These are phyloP conservation scores for Pristionchus fissidentatus DNA, from an alignment of 2,888 invertebrate genomes.

Conservation along the genomic window DNA sequence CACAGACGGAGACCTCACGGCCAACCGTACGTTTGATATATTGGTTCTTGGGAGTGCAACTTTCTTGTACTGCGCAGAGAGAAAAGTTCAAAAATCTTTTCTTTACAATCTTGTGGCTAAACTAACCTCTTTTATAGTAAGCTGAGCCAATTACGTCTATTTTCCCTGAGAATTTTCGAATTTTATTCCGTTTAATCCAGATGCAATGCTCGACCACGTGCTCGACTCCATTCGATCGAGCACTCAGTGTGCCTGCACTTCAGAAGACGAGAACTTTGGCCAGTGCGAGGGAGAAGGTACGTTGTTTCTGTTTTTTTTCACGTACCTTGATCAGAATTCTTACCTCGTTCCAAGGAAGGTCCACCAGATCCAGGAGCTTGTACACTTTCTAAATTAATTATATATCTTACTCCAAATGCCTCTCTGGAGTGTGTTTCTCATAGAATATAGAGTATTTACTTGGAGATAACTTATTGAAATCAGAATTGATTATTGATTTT, in stretches of 20 bases:
- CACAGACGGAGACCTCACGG: constrained; percentile 37
- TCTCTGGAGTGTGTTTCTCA: too few species aligned
- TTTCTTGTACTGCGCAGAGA: background rate
- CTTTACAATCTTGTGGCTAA: background rate
- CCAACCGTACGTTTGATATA: constrained; percentile 1
- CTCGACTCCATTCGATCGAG: background rate
- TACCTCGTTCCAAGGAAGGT: background rate
- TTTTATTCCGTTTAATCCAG: background rate
- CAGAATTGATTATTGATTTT: too few species aligned
- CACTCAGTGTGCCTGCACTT: constrained; percentile 28
- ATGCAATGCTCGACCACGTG: background rate
- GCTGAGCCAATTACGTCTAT: background rate
- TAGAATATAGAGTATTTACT: too few species aligned
- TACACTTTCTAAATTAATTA: too few species aligned
- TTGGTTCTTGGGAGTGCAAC: background rate
- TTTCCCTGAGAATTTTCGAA: background rate
- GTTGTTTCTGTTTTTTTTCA: background rate
- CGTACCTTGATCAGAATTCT: background rate
- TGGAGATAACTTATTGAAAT: too few species aligned
- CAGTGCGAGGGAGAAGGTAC: constrained; percentile 41
- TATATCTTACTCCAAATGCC: too few species aligned
- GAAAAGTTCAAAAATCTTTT: background rate
- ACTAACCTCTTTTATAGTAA: too few species aligned
- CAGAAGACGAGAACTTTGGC: constrained; percentile 25
- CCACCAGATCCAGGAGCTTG: too few species aligned